Evolutionary conservation across 2,888 invertebrate genomes (phyloP), one percentile per base, ranked within the genome.

Genomic region (Himalopsyche tibetana): DNA sequence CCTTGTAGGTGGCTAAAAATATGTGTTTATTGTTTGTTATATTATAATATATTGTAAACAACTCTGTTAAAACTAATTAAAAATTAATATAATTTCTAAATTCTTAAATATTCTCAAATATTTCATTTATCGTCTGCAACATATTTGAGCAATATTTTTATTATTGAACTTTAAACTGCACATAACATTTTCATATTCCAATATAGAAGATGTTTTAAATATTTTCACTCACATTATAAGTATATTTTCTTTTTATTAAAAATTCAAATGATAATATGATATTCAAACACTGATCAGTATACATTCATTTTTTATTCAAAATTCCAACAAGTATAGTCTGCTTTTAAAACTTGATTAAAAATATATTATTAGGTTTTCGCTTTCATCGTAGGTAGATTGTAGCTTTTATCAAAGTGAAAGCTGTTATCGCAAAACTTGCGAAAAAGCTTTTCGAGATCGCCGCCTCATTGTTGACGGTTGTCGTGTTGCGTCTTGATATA

Each of bases 401-500:
- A 36, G 69, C 45, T 45, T 83, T 83, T 69, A 79, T 45, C 42
- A 83, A 5, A n/a, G 36, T 83, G 40, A 83, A 28, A 55, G 79
- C 79, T 19, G 55, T 83, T 63, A 63, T 63, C 63, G 28, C 63
- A 63, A 63, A 63, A 63, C 63, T 63, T 63, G n/a, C 19, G 19
- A 63, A 63, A 3, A 28, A 63, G 63, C 63, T 63, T 28, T 63
- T 63, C 15, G 63, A 63, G 19, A 63, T 63, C n/a, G 63, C 63
- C 19, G 63, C 63, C 63, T 63, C 63, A 19, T 63, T 80, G 42
- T 80, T 80, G 40, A 45, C 56, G 17, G 45, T 38, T 80, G 86
- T 83, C n/a, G 83, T 85, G 83, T 88, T 88, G 55, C 86, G 82
- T 51, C 88, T 85, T 12, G 88, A 88, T 56, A 88, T 88, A 36